Evolutionary conservation across 2,113 vertebrate genomes (phyloP), one percentile per base, ranked within the genome.

Genomic region (Oncorhynchus keta): DNA sequence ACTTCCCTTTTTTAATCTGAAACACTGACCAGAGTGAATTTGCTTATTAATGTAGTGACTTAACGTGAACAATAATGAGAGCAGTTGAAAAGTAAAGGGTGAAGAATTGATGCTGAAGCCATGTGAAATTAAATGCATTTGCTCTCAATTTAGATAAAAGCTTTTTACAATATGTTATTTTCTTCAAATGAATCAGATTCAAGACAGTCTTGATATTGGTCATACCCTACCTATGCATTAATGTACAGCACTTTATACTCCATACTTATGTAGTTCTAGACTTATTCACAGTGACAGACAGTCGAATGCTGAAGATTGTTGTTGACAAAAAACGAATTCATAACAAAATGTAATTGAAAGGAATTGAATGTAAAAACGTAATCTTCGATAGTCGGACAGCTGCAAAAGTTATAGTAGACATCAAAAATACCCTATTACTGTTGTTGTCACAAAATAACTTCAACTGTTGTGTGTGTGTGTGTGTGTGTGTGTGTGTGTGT

Each of bases 31-130:
- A 16, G 59, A 24, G 7, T 22, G 59, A 62, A 75, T 26, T 76
- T 65, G 18, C 39, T 57, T 73, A 35, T 57, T 57, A 85, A 82
- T 86, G 82, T 48, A 70, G 39, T 14, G 20, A 45, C 39, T 45
- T 45, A 45, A 45, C 39, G 9, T 45, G 39, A 45, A 3, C 39
- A n/a, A 30, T 28, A 57, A 62, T 9, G 7, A 2, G n/a, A 8
- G 7, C 59, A 22, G 22, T 8, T 62, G 20, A n/a, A 22, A 22
- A 9, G 59, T n/a, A 57, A 57, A 57, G 55, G 20, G 55, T 20
- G 55, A 22, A 22, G 51, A 62, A 62, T 57, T 57, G 55, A 16
- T 14, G 55, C 55, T 57, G 55, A 20, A 4, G 6, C 55, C 55
- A 62, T 5, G 51, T 55, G 12, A 62, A 62, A 62, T 62, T 7